These are phyloP conservation scores for Diplogasteroides magnus DNA, from an alignment of 1,140 invertebrate species.

Conservation along the genomic window DNA sequence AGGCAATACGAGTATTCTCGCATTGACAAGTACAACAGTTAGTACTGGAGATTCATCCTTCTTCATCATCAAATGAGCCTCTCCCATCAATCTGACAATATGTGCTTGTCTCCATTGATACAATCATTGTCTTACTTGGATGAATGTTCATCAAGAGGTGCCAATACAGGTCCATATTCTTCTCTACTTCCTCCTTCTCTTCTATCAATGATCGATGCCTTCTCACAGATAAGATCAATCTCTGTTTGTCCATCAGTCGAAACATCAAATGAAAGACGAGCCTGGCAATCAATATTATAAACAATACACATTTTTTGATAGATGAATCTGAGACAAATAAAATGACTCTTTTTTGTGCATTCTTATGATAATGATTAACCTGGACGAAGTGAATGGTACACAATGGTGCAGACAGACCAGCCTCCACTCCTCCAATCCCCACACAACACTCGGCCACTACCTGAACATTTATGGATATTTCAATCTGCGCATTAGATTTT, in stretches of 20 bases:
- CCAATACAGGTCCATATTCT: neutral
- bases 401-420: conserved; percentile 77
- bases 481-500: too few species aligned
- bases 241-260: conserved; percentile 43
- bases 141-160: neutral
- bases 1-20: conserved; percentile 84
- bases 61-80: conserved; percentile 46
- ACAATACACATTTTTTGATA: too few species aligned
- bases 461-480: too few species aligned
- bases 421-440: neutral
- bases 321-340: too few species aligned
- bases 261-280: conserved; percentile 42
- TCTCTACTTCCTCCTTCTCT: conserved; percentile 60
- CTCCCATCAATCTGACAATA: conserved; percentile 32
- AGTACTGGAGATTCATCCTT: conserved; percentile 57
- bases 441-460: neutral
- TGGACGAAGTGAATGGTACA: conserved; percentile 59
- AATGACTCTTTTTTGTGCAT: too few species aligned
- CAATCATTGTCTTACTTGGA: neutral
- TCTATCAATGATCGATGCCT: conserved; percentile 29
- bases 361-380: conserved; percentile 20
- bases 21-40: conserved; percentile 86
- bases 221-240: conserved; percentile 50
- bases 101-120: too few species aligned
- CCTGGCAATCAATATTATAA: conserved; percentile 36